Percentiles rank a stretch among this genome's conserved stretches.
Conservation (phyloP, 2,113 vertebrate species). For the Shinisaurus crocodilurus region DNA sequence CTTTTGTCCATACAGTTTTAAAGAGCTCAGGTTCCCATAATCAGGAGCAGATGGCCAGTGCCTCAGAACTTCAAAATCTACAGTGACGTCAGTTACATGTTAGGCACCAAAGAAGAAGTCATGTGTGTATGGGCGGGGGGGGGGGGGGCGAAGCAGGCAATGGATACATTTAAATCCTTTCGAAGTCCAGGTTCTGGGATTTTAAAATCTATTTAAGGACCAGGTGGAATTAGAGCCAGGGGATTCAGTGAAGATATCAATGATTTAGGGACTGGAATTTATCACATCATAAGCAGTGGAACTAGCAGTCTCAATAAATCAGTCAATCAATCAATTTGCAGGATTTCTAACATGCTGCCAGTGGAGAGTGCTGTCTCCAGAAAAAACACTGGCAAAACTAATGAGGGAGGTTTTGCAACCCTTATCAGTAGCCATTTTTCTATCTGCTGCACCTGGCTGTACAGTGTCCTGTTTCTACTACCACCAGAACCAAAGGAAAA, state of each 20-base stretch:
- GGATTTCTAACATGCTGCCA: neutral
- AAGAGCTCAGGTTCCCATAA: slow-evolving; percentile 72
- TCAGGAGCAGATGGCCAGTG: slow-evolving; percentile 73
- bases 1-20: slow-evolving; percentile 53
- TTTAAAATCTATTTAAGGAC: slow-evolving; percentile 51
- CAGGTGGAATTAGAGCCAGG: slow-evolving; percentile 6
- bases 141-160: neutral
- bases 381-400: neutral
- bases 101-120: slow-evolving; percentile 34
- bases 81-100: slow-evolving; percentile 67
- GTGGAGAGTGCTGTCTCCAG: neutral
- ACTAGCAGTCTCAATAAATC: neutral
- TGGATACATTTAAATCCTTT: slow-evolving; percentile 35
- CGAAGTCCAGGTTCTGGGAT: slow-evolving; percentile 36
- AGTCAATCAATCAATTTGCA: neutral
- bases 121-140: neutral
- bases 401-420: neutral
- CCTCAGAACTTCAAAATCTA: slow-evolving; percentile 71
- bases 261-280: fast-evolving
- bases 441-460: neutral
- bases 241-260: neutral
- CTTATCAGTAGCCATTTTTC: neutral
- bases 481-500: neutral
- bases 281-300: neutral
- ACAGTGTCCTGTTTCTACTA: no score